phyloP scores from a whole-genome alignment of 2,797 vertebrate genomes.

The Premnoplex brunnescens region DNA sequence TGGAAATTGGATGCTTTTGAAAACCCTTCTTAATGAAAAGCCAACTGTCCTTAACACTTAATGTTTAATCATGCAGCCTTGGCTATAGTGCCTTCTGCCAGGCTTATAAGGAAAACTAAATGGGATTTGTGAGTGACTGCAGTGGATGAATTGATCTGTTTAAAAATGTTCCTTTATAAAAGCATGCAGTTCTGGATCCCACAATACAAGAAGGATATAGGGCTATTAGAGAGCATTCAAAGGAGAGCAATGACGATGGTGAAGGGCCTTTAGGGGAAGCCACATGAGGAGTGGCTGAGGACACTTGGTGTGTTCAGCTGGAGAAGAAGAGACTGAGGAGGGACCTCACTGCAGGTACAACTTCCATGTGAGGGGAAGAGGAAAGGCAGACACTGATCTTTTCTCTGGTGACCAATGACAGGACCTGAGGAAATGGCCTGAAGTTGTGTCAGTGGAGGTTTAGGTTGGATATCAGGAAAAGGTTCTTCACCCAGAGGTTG shows the following conservation, averaged over 20 bases:
- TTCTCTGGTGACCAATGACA: background rate
- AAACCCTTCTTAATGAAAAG: background rate
- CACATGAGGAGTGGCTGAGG: background rate
- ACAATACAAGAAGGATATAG: background rate
- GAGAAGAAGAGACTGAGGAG: background rate
- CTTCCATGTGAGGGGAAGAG: background rate
- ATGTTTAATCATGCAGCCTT: background rate
- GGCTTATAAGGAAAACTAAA: background rate
- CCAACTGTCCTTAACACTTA: background rate
- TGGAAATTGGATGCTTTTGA: background rate
- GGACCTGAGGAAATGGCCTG: rapidly evolving
- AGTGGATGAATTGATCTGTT: background rate
- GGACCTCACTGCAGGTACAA: background rate
- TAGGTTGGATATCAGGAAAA: background rate
- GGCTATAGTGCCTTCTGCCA: background rate
- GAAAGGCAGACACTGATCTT: background rate
- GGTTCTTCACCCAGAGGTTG: background rate
- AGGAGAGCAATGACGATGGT: background rate
- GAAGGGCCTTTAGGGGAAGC: background rate
- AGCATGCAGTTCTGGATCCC: background rate
- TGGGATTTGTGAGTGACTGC: background rate
- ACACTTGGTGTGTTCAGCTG: background rate
- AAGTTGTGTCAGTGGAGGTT: background rate
- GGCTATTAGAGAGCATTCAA: background rate
- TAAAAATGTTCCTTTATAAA: background rate